A percentile compares a stretch with the other conserved stretches of the same genome.
These are phyloP conservation scores for Charanyca ferruginea DNA, from an alignment of 2,888 invertebrate genomes.

Conservation along the genomic window DNA sequence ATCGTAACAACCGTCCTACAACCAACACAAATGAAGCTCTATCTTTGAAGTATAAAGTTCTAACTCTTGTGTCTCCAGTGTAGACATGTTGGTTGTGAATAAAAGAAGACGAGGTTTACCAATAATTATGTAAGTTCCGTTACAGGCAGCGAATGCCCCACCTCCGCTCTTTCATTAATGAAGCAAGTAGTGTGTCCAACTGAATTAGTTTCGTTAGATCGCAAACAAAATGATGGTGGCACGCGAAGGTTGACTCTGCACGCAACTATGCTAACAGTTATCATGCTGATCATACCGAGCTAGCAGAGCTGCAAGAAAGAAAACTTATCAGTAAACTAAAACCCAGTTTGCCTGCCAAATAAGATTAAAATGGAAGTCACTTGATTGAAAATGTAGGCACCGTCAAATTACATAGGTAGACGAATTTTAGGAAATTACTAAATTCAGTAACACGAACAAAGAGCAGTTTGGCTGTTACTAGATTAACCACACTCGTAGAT, in stretches of 20 bases:
- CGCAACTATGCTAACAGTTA: constrained; percentile 46
- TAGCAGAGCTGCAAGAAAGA: not conserved
- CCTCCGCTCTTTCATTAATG: constrained; percentile 77
- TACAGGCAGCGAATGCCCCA: constrained; percentile 73
- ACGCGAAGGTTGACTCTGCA: constrained; percentile 67
- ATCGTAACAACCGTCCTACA: constrained; percentile 25
- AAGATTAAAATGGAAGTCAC: too few species aligned
- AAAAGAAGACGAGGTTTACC: constrained; percentile 67
- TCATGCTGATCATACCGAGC: not conserved
- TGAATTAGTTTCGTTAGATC: constrained; percentile 68
- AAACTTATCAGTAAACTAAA: not conserved
- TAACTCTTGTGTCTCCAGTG: constrained; percentile 9
- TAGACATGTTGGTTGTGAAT: constrained; percentile 20
- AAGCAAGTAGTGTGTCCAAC: constrained; percentile 71
- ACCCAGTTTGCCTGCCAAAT: too few species aligned
- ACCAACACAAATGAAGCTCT: constrained; percentile 40
- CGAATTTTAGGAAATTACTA: too few species aligned
- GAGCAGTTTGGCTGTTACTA: too few species aligned
- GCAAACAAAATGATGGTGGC: constrained; percentile 58
- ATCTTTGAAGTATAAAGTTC: not conserved
- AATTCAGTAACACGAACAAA: too few species aligned
- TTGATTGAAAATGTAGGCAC: too few species aligned
- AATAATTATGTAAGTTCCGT: constrained; percentile 83
- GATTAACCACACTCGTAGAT: too few species aligned
- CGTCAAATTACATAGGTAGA: too few species aligned